phyloP scores from a whole-genome alignment of 2,797 vertebrate species.

The Neoniphon sammara region DNA sequence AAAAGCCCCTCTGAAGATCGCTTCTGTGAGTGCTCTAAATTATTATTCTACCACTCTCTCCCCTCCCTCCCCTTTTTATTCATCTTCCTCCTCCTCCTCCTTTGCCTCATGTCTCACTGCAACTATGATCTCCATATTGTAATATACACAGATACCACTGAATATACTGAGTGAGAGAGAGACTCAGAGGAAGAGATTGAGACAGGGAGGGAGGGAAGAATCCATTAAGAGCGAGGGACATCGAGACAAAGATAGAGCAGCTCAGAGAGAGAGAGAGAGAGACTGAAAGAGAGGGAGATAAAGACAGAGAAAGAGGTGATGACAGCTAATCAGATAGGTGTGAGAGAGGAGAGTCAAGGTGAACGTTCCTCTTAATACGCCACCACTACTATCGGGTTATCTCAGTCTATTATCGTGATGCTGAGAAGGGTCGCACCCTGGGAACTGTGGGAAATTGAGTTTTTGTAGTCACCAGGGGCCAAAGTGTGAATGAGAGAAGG shows the following conservation, averaged over 20 bases:
- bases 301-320: conserved; percentile 50
- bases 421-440: conserved; percentile 33
- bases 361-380: conserved; percentile 38
- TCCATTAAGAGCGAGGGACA: background rate
- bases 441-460: conserved; percentile 71
- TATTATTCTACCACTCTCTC: conserved; percentile 62
- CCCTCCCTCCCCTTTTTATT: conserved; percentile 29
- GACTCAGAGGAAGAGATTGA: background rate
- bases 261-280: background rate
- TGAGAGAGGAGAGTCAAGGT: conserved; percentile 59
- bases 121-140: background rate
- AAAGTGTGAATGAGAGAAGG: conserved; percentile 58
- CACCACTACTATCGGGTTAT: conserved; percentile 49
- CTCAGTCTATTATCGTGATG: conserved; percentile 59
- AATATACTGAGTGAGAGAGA: background rate
- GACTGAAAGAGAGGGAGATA: conserved; percentile 23
- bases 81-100: conserved; percentile 23
- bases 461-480: conserved; percentile 53
- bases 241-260: background rate
- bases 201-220: background rate
- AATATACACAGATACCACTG: background rate
- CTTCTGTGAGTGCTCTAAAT: conserved; percentile 57
- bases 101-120: background rate
- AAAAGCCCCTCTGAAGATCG: conserved; percentile 67
- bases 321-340: conserved; percentile 74